Evolutionary conservation across 2,888 invertebrate species (phyloP), one percentile per base, ranked within the genome.

Genomic region (Pseudococcus longispinus): DNA sequence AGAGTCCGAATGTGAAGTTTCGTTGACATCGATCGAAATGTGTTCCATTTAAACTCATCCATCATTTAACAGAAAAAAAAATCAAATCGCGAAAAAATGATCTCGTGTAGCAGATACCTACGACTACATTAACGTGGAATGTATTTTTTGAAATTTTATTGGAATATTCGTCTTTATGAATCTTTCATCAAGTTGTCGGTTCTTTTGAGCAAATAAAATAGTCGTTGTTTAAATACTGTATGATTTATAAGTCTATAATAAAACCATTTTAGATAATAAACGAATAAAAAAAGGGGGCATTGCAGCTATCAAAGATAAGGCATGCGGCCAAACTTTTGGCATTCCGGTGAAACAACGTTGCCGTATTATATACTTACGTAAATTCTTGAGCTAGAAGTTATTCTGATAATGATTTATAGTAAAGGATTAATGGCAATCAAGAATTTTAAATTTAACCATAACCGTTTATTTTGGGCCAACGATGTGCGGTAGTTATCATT

Each of bases 171-270:
- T 26, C 42, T 80, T 80, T 80, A 80, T 80, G 42, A 20, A 42
- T 80, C 77, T 80, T 20, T 80, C 42, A 80, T 37, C 77, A 13
- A 80, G 37, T 83, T 32, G 60, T 84, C 84, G 84, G 55, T 84
- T 84, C 84, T 55, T 84, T 84, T 84, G 84, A 84, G 60, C 37
- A 6, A 51, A 65, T 55, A 51, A 84, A 51, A 60, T 84, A 51
- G 37, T 46, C 84, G 84, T 60, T 84, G 55, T 55, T 84, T 84
- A 60, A 84, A 84, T 65, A 84, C 37, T 65, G 20, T 55, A 60
- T 84, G 84, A 84, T 84, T 84, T 84, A 84, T 84, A 84, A 84
- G 84, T 84, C 60, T 55, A 84, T 84, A 55, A 84, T 84, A 84
- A 84, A 60, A 84, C 65, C 84, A 84, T 84, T 84, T 84, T 84